Base-by-base conservation (phyloP, 2,113 vertebrate genomes). In the Noturus placidus region DNA sequence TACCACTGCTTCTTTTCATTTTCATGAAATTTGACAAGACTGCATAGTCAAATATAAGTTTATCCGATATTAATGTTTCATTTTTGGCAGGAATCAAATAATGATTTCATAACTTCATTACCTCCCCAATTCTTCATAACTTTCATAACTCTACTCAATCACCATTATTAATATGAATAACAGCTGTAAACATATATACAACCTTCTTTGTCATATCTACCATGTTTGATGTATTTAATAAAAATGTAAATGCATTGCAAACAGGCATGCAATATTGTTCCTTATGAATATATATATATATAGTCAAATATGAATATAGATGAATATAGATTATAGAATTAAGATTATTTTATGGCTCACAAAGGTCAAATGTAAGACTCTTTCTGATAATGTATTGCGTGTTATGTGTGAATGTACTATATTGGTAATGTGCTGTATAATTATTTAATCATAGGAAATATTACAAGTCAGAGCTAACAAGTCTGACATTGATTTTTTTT, bases 161-260 rank as follows among this genome's bases (percentile, higher is more conserved):
- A 5, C 46, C 42, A 63, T 30, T 15, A 50, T 65, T 6, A 19
- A n/a, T n/a, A 65, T 30, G 15, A 83, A 83, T 65, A n/a, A 46
- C 38, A 67, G 61, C 25, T 67, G 20, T 52, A 67, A 61, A 19
- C 38, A 61, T 61, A 85, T 61, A 38, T n/a, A 56, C 15, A 38
- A 76, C 13, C 5, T 50, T 69, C 69, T 35, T 33, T 84, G 30
- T 38, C 65, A 72, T 70, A 69, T 20, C 15, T 80, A 2, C 52
- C n/a, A 79, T 30, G 56, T 81, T 57, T 70, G 42, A 84, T 70
- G 5, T 70, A 84, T 84, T 83, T 83, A 65, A 65, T 65, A 38
- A 61, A 82, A 69, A 69, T 33, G 46, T 67, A 69, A 82, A 42
- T 65, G 15, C 20, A 42, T 46, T 46, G 61, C 42, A 52, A 67